Percentiles rank a stretch among this genome's conserved stretches.
phyloP scores from a whole-genome alignment of 2,797 vertebrate genomes.

The Cynodonichthys magdalenae region DNA sequence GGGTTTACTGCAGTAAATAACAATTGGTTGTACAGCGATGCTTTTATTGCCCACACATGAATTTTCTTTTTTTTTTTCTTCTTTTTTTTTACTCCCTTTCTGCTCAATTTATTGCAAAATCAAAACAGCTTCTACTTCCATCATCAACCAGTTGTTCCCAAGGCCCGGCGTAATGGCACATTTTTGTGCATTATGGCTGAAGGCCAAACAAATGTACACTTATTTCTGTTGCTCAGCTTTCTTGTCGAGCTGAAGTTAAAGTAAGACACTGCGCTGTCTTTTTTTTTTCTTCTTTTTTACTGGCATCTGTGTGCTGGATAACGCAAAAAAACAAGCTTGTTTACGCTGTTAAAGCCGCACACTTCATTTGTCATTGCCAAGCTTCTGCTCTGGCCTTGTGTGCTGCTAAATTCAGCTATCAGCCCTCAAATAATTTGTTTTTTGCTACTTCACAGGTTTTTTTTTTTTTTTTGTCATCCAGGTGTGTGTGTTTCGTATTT shows the following conservation, averaged over 20 bases:
- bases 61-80: constrained; percentile 10
- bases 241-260: constrained; percentile 28
- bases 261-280: constrained; percentile 35
- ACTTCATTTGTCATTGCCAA: constrained; percentile 54
- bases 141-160: constrained; percentile 40
- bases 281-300: neutral
- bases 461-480: constrained; percentile 10
- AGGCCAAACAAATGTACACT: constrained; percentile 41
- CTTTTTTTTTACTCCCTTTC: constrained; percentile 7
- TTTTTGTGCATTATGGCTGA: constrained; percentile 54
- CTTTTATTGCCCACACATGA: constrained; percentile 45
- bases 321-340: constrained; percentile 55
- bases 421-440: constrained; percentile 36
- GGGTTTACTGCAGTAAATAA: constrained; percentile 42
- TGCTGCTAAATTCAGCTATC: constrained; percentile 55
- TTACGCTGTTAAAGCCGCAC: constrained; percentile 47
- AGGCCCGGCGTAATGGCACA: constrained; percentile 51
- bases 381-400: constrained; percentile 40
- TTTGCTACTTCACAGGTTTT: constrained; percentile 28
- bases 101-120: constrained; percentile 38
- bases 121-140: constrained; percentile 43
- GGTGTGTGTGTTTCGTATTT: constrained; percentile 12
- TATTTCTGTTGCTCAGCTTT: constrained; percentile 27
- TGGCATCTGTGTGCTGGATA: constrained; percentile 29
- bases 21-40: constrained; percentile 27